These are phyloP conservation scores for Keiferia lycopersicella DNA, from an alignment of 2,888 invertebrate species.

Conservation along the genomic window DNA sequence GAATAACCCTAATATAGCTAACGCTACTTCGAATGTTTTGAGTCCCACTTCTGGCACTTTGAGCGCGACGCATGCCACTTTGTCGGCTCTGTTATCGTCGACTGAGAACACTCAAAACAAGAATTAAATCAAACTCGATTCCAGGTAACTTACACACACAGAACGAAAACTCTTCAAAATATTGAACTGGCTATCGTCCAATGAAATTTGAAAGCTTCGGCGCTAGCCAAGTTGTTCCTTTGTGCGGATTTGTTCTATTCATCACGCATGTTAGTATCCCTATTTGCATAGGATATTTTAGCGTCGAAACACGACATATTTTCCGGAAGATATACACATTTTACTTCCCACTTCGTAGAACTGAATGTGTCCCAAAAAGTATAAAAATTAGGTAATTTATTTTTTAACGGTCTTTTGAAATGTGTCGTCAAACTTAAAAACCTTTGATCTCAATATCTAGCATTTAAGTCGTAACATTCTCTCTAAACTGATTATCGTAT, in stretches of 20 bases:
- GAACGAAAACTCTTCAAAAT: constrained; percentile 1
- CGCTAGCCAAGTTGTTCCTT: constrained; percentile 13
- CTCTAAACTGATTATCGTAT: neutral
- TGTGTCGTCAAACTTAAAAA: neutral
- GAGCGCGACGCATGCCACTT: constrained; percentile 75
- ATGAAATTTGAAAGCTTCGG: constrained; percentile 12
- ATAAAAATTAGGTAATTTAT: neutral
- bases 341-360: neutral
- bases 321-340: neutral
- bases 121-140: constrained; percentile 31
- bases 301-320: neutral
- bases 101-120: constrained; percentile 47
- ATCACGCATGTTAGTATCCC: constrained; percentile 10
- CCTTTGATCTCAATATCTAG: constrained; percentile 37
- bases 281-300: constrained; percentile 7
- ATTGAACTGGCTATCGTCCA: constrained; percentile 16
- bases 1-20: constrained; percentile 50
- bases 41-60: constrained; percentile 67
- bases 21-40: constrained; percentile 53
- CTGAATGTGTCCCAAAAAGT: neutral
- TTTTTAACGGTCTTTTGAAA: constrained; percentile 7
- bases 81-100: constrained; percentile 70
- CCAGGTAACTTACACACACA: constrained; percentile 4
- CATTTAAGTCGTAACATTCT: constrained; percentile 12
- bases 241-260: constrained; percentile 11